Evolutionary conservation across 2,888 invertebrate species (phyloP), one percentile per base, ranked within the genome.

Genomic region (Teleogryllus oceanicus): DNA sequence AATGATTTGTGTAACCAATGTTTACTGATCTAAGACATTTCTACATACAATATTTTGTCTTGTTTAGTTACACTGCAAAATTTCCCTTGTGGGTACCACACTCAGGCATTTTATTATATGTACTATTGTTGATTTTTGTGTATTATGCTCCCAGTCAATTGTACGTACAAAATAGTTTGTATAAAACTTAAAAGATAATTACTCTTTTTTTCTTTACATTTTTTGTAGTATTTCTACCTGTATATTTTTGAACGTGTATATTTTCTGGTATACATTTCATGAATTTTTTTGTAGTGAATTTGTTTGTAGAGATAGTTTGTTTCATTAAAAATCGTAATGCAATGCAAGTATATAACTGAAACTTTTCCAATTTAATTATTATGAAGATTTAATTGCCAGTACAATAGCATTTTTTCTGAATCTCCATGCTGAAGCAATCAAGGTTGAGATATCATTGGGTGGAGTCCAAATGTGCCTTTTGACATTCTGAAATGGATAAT

Each of bases 81-180:
- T 37, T 37, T 37, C 37, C 37, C 37, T 37, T 37, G 37, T 37
- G 37, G 37, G 37, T 37, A 37, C 37, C 37, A 37, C 37, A 37
- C 37, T 37, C 37, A 37, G 37, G 37, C 37, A 37, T 37, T 37
- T 37, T 37, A 37, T 37, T 37, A 37, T 37, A 5, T 62, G 62
- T 62, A n/a, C 62, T 62, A 8, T 62, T 62, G 62, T 62, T 62
- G n/a, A 62, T 62, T 62, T 37, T 37, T 62, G 62, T 62, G 62
- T 62, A 62, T 62, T 62, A 62, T 62, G 62, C 62, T 62, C 62
- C 62, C 62, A 62, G 62, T 62, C 62, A 62, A n/a, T 62, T 62
- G 62, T 62, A 62, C 62, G 62, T 62, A 62, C 62, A 62, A 62
- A 62, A 62, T 62, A 62, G 62, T 13, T 62, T 62, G 62, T 62